These are phyloP conservation scores for Spondyliosoma cantharus DNA, from an alignment of 2,797 vertebrate species.

Conservation along the genomic window DNA sequence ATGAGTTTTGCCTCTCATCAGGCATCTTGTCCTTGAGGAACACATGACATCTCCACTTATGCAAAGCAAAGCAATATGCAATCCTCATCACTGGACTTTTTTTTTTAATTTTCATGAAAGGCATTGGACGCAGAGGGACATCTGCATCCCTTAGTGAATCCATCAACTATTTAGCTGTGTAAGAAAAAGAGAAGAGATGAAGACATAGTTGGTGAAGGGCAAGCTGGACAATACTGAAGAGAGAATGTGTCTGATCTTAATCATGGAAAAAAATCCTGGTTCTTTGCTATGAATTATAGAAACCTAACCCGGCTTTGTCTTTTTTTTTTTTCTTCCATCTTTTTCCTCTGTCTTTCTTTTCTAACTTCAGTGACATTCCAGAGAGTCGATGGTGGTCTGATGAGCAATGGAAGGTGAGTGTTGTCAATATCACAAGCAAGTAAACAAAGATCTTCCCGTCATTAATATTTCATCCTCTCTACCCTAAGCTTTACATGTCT, in stretches of 20 bases:
- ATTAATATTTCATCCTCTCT: slow-evolving; percentile 17
- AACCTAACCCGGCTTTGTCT: slow-evolving; percentile 34
- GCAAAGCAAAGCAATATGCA: slow-evolving; percentile 72
- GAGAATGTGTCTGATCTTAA: slow-evolving; percentile 7
- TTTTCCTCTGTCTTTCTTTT: slow-evolving; percentile 31
- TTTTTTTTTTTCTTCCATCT: slow-evolving; percentile 6
- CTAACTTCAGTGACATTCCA: slow-evolving; percentile 94
- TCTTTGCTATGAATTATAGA: slow-evolving; percentile 24
- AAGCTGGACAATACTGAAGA: slow-evolving; percentile 41
- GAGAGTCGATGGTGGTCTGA: slow-evolving; percentile 97
- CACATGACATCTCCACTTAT: slow-evolving; percentile 70
- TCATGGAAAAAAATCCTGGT: slow-evolving; percentile 22
- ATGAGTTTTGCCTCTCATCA: slow-evolving; percentile 78
- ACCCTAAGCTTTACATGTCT: slow-evolving; percentile 4
- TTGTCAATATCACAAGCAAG: slow-evolving; percentile 24
- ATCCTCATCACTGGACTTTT: slow-evolving; percentile 52
- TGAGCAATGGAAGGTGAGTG: slow-evolving; percentile 98
- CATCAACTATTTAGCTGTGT: slow-evolving; percentile 54
- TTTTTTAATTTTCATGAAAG: slow-evolving; percentile 50
- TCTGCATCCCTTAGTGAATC: slow-evolving; percentile 48
- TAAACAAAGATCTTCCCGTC: background rate
- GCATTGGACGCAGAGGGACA: slow-evolving; percentile 50
- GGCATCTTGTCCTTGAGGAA: slow-evolving; percentile 77
- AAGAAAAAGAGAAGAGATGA: slow-evolving; percentile 26
- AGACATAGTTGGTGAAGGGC: slow-evolving; percentile 38